phyloP scores from a whole-genome alignment of 2,797 vertebrate species.

The Tamandua tetradactyla region DNA sequence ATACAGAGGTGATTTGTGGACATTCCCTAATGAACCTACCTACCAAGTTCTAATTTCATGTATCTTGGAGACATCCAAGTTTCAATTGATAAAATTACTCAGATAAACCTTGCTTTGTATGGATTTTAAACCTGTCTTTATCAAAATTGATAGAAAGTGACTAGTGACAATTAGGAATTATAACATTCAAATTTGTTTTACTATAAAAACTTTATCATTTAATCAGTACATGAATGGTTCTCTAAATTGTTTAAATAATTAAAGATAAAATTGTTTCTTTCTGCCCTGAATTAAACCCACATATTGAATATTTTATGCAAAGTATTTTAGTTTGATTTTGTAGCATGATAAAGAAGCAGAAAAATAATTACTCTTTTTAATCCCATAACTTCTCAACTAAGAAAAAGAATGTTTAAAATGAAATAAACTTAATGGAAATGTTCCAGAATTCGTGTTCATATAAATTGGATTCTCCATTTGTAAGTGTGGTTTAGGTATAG shows the following conservation, averaged over 20 bases:
- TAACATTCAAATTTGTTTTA: neutral
- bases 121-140: neutral
- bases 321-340: neutral
- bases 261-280: slow-evolving; percentile 71
- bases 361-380: slow-evolving; percentile 60
- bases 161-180: no score
- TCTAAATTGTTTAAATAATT: slow-evolving; percentile 70
- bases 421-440: slow-evolving; percentile 34
- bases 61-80: neutral
- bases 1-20: neutral
- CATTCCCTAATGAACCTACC: neutral
- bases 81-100: neutral
- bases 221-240: slow-evolving; percentile 68
- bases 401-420: neutral
- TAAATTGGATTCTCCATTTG: neutral
- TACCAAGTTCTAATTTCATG: neutral
- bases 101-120: neutral
- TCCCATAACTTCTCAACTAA: slow-evolving; percentile 17
- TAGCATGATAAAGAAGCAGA: slow-evolving; percentile 38
- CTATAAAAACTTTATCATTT: neutral
- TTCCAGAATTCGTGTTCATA: no score
- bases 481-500: neutral
- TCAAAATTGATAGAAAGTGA: neutral
- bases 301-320: slow-evolving; percentile 1
- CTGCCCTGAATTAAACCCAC: slow-evolving; percentile 66